Base-by-base conservation (phyloP, 2,888 invertebrate species). In the Aleiodes alternator region DNA sequence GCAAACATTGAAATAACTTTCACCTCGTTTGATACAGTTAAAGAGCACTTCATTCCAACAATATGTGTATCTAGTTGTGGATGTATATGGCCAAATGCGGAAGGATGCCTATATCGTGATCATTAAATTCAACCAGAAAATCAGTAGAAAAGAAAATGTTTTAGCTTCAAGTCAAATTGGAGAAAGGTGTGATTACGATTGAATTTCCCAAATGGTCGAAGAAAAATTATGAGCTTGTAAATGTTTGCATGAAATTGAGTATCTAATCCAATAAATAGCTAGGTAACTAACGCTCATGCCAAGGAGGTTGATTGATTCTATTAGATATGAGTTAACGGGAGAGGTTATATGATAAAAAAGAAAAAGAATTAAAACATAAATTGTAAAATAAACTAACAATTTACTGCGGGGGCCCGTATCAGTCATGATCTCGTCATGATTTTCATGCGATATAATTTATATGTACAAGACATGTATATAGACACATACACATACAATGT, bases 361-460 rank as follows among this genome's bases (percentile, higher is more conserved):
- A 43, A 69, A 48, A 73, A 38, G n/a, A n/a, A n/a, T 8, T 8
- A 9, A 23, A 48, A 64, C n/a, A 64, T 64, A 23, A 64, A 64
- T 48, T 64, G 48, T 16, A 23, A 16, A 64, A 43, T 64, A 48
- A 48, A 64, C 48, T 64, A 64, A 48, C 23, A 64, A 64, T 64
- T 64, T 64, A 64, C 43, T 57, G 50, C n/a, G 14, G 70, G 43
- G 43, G 43, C 38, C 29, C 16, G n/a, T 59, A 71, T 59, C 59
- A 71, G 70, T 71, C 70, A 59, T 71, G 70, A 71, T 71, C 50
- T 71, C 59, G 16, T 71, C 70, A 71, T 71, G 59, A 59, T 64
- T 64, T 34, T 64, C 23, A 53, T 34, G 57, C 48, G 59, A 70
- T 71, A 50, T 38, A 71, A 70, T 71, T 71, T 71, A 57, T 64